phyloP scores from a whole-genome alignment of 2,113 vertebrate species.

The Salvelinus alpinus region DNA sequence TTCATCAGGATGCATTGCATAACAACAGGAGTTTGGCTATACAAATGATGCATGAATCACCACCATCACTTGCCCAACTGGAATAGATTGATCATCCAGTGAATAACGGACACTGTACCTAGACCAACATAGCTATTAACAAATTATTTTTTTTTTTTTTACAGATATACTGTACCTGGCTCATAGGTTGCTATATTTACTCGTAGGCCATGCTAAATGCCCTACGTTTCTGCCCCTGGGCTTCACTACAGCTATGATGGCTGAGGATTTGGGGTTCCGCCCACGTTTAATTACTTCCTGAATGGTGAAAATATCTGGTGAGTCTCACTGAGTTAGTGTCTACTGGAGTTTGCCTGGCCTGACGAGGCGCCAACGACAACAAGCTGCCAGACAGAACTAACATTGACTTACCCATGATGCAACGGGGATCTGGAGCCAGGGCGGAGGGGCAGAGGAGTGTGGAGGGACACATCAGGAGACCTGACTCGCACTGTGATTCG shows the following conservation, averaged over 20 bases:
- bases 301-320: slow-evolving; percentile 27
- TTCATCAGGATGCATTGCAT: no score
- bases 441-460: slow-evolving; percentile 39
- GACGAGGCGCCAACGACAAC: slow-evolving; percentile 62
- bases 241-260: slow-evolving; percentile 35
- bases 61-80: not conserved
- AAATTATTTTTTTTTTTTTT: accelerated
- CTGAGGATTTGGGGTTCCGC: slow-evolving; percentile 19
- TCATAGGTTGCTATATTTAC: not conserved
- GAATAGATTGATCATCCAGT: not conserved
- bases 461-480: slow-evolving; percentile 49
- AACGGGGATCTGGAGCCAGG: slow-evolving; percentile 21
- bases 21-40: no score
- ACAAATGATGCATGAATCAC: no score
- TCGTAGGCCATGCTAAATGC: not conserved
- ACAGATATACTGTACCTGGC: not conserved
- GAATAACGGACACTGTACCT: not conserved
- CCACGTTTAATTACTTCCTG: slow-evolving; percentile 54
- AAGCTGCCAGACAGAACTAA: slow-evolving; percentile 63
- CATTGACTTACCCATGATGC: slow-evolving; percentile 61
- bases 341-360: slow-evolving; percentile 38
- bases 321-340: slow-evolving; percentile 57
- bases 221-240: not conserved
- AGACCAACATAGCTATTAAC: not conserved
- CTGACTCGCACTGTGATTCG: slow-evolving; percentile 4